phyloP scores from a whole-genome alignment of 2,113 vertebrate species.

The Corythaixoides concolor region DNA sequence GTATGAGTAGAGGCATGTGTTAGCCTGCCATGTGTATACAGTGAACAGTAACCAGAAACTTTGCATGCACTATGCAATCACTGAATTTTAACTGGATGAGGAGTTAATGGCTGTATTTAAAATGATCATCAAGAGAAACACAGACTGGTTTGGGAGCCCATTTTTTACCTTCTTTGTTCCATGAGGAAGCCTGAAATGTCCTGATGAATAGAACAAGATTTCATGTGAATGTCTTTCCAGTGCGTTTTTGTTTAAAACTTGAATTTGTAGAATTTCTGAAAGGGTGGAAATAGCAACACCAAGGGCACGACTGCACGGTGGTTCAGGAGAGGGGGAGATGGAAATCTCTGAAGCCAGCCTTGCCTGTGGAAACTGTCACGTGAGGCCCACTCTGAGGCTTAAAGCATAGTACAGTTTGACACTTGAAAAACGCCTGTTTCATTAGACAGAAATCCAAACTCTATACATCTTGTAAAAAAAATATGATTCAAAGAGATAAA shows the following conservation, averaged over 20 bases:
- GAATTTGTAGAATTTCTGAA: background rate
- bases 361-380: background rate
- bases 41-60: background rate
- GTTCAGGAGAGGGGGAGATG: background rate
- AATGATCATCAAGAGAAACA: background rate
- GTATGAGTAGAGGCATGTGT: background rate
- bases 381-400: background rate
- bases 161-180: background rate
- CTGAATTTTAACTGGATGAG: background rate
- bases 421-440: slow-evolving; percentile 10
- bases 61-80: background rate
- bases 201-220: background rate
- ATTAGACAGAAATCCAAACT: background rate
- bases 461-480: background rate
- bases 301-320: background rate
- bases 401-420: background rate
- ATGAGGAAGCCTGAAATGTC: background rate
- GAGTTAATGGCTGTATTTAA: background rate
- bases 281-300: background rate
- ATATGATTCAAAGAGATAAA: background rate
- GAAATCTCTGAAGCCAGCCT: background rate
- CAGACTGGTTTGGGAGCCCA: background rate
- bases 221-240: background rate
- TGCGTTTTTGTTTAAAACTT: background rate
- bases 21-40: background rate